phyloP scores from a whole-genome alignment of 2,888 invertebrate species.

The Bibio marci region DNA sequence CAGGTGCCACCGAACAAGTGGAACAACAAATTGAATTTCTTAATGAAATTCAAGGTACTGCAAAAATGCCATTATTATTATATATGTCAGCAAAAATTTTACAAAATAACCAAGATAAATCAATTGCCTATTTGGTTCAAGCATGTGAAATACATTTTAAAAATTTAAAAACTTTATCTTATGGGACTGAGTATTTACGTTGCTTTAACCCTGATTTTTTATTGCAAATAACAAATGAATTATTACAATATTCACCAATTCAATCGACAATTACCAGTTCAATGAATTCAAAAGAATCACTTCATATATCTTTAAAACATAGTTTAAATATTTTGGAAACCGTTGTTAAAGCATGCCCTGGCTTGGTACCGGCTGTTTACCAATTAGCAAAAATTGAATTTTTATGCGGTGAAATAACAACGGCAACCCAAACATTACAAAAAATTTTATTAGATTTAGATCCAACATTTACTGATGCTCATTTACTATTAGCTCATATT shows the following conservation, averaged over 20 bases:
- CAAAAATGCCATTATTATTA: constrained; percentile 47
- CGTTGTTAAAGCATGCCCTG: constrained; percentile 66
- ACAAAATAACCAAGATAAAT: constrained; percentile 34
- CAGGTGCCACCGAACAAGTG: constrained; percentile 53
- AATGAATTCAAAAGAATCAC: constrained; percentile 24
- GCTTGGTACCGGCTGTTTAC: constrained; percentile 47
- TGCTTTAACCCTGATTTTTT: constrained; percentile 74
- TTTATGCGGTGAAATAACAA: constrained; percentile 55
- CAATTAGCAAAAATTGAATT: constrained; percentile 66
- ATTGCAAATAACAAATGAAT: constrained; percentile 57
- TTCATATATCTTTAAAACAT: constrained; percentile 35
- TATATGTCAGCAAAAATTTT: constrained; percentile 50
- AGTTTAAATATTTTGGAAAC: constrained; percentile 50
- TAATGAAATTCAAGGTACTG: constrained; percentile 55
- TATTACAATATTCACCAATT: constrained; percentile 54
- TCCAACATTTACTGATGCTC: constrained; percentile 64
- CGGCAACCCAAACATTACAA: constrained; percentile 52
- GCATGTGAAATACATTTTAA: constrained; percentile 39
- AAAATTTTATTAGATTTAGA: constrained; percentile 57
- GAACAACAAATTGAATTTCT: constrained; percentile 76
- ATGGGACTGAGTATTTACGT: constrained; percentile 57
- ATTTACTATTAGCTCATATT: constrained; percentile 74
- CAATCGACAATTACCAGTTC: constrained; percentile 32
- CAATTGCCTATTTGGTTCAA: constrained; percentile 40
- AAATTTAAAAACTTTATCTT: constrained; percentile 37